Conservation (phyloP, 1,140 invertebrate genomes). For the Zophobas atratus region DNA sequence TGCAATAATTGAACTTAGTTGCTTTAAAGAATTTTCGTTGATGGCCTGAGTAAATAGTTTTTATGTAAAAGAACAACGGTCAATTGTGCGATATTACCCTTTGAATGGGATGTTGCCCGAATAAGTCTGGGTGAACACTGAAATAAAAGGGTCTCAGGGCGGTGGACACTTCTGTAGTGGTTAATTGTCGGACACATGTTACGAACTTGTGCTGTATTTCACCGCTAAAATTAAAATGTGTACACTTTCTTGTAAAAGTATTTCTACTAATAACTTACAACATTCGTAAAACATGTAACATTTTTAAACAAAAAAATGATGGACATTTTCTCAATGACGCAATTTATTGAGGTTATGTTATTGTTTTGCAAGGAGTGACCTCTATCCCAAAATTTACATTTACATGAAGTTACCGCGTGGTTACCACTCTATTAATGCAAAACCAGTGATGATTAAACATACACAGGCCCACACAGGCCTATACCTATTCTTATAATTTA, state of each 20-base stretch:
- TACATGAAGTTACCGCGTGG: neutral
- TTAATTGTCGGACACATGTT: conserved; percentile 65
- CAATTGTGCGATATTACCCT: conserved; percentile 72
- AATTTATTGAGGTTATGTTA: conserved; percentile 33
- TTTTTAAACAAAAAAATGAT: conserved; percentile 15
- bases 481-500: too few species aligned
- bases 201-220: conserved; percentile 17
- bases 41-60: conserved; percentile 75
- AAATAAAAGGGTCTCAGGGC: conserved; percentile 95
- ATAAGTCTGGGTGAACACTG: conserved; percentile 95
- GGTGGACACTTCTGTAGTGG: conserved; percentile 87
- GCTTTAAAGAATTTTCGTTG: conserved; percentile 93
- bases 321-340: conserved; percentile 23
- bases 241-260: neutral
- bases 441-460: too few species aligned
- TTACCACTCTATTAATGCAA: too few species aligned
- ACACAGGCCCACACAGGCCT: too few species aligned
- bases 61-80: conserved; percentile 52
- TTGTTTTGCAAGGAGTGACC: neutral
- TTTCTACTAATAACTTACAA: conserved; percentile 7
- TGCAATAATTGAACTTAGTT: conserved; percentile 88
- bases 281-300: conserved; percentile 25
- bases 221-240: conserved; percentile 12
- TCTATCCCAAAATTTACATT: neutral
- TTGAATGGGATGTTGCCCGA: conserved; percentile 91